These are phyloP conservation scores for Characodon lateralis DNA, from an alignment of 2,797 vertebrate species.

Conservation along the genomic window DNA sequence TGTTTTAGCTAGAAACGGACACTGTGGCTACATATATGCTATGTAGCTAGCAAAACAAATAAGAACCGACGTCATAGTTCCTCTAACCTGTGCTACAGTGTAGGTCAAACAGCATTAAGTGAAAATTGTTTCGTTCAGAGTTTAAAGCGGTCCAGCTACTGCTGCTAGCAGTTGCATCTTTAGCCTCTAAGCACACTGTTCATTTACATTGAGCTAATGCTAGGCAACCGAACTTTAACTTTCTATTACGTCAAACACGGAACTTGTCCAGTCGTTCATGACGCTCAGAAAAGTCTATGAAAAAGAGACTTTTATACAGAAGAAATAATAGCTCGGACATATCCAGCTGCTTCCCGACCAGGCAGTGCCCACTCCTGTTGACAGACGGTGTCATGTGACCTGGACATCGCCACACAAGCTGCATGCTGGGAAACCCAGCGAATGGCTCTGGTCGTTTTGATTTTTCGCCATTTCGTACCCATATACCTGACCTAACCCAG, in stretches of 20 bases:
- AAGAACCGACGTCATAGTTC: neutral
- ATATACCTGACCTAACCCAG: too few relatives aligned
- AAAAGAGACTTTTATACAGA: neutral
- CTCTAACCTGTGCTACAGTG: too few relatives aligned
- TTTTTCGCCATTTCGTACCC: too few relatives aligned
- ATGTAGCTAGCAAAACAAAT: neutral
- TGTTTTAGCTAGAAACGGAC: constrained; percentile 7
- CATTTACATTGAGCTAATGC: constrained; percentile 5
- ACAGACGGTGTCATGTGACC: constrained; percentile 70
- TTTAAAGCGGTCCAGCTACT: neutral
- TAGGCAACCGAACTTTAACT: neutral
- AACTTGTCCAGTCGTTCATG: neutral
- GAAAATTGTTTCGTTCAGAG: neutral
- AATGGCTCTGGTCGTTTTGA: neutral
- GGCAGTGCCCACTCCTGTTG: constrained; percentile 70
- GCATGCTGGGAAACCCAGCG: constrained; percentile 65
- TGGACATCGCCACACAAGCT: neutral
- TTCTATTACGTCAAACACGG: neutral
- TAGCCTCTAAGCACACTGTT: constrained; percentile 51
- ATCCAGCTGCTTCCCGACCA: constrained; percentile 64
- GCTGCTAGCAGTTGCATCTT: constrained; percentile 41
- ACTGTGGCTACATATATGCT: neutral
- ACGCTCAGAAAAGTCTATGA: neutral
- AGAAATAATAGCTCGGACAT: constrained; percentile 45
- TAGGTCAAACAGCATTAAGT: neutral